These are phyloP conservation scores for Nannoperca australis DNA, from an alignment of 2,797 vertebrate genomes.

Conservation along the genomic window DNA sequence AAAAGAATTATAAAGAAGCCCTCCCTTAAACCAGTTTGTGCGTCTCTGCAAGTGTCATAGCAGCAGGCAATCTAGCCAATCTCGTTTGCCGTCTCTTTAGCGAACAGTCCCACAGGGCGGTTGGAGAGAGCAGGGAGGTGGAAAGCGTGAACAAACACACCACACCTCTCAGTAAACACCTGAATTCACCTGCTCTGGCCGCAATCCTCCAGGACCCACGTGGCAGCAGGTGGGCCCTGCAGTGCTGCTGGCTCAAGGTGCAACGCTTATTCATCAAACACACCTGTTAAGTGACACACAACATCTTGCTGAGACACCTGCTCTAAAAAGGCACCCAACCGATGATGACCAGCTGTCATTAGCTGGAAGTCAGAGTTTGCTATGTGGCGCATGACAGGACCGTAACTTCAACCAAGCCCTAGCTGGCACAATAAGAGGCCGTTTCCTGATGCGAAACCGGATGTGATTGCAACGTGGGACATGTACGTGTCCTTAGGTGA, in stretches of 20 bases:
- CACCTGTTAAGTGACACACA: constrained; percentile 49
- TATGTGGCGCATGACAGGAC: constrained; percentile 18
- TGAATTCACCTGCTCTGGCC: constrained; percentile 62
- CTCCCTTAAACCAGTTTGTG: constrained; percentile 48
- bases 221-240: constrained; percentile 62
- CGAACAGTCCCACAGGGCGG: constrained; percentile 61
- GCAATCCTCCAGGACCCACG: constrained; percentile 67
- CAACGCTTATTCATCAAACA: constrained; percentile 19
- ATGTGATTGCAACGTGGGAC: constrained; percentile 38
- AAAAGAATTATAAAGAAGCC: background rate
- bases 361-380: constrained; percentile 37
- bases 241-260: constrained; percentile 3
- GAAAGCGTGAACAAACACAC: constrained; percentile 74
- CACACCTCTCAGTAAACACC: constrained; percentile 76
- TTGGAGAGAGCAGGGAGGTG: constrained; percentile 38
- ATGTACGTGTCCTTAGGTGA: constrained; percentile 44
- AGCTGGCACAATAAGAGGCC: constrained; percentile 1
- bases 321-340: constrained; percentile 32
- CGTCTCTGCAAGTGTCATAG: constrained; percentile 55
- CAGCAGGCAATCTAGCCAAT: constrained; percentile 41
- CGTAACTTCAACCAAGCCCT: constrained; percentile 2
- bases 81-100: constrained; percentile 33
- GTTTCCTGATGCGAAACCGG: constrained; percentile 60
- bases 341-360: constrained; percentile 18
- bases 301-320: constrained; percentile 9